These are phyloP conservation scores for Leptinotarsa undecemlineata DNA, from an alignment of 1,140 invertebrate species.

Conservation along the genomic window DNA sequence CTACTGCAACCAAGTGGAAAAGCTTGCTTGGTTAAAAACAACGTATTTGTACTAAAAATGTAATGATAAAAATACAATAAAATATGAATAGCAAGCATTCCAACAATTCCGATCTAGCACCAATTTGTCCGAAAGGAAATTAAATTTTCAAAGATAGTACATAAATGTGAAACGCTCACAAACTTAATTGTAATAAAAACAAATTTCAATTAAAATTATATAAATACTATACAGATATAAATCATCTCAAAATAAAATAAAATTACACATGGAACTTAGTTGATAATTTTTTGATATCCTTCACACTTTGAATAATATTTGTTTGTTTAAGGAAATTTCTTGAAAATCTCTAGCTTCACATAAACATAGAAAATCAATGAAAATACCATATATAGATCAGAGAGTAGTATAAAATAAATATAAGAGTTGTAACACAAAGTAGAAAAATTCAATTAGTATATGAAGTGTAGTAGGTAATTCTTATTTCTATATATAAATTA, in stretches of 20 bases:
- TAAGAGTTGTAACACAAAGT: too few relatives aligned
- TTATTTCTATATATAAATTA: too few relatives aligned
- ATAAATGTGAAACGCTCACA: neutral
- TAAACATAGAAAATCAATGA: too few relatives aligned
- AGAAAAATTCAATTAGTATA: too few relatives aligned
- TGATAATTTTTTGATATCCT: neutral
- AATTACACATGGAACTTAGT: neutral
- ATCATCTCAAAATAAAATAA: neutral
- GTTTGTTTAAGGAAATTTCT: too few relatives aligned
- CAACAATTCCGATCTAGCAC: slow-evolving; percentile 7
- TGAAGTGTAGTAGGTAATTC: too few relatives aligned
- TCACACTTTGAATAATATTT: neutral
- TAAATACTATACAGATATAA: slow-evolving; percentile 8
- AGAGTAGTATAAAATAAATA: too few relatives aligned
- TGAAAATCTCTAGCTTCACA: too few relatives aligned
- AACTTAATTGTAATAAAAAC: neutral
- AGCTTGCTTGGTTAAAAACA: too few relatives aligned
- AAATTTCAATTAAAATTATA: neutral
- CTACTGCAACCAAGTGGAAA: too few relatives aligned
- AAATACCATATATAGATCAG: too few relatives aligned
- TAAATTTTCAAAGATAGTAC: neutral
- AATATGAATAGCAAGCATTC: neutral
- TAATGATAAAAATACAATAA: slow-evolving; percentile 4
- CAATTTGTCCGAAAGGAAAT: neutral
- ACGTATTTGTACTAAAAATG: slow-evolving; percentile 1